Conservation (phyloP, 2,888 invertebrate species). For the Sminthurinus aureus region DNA sequence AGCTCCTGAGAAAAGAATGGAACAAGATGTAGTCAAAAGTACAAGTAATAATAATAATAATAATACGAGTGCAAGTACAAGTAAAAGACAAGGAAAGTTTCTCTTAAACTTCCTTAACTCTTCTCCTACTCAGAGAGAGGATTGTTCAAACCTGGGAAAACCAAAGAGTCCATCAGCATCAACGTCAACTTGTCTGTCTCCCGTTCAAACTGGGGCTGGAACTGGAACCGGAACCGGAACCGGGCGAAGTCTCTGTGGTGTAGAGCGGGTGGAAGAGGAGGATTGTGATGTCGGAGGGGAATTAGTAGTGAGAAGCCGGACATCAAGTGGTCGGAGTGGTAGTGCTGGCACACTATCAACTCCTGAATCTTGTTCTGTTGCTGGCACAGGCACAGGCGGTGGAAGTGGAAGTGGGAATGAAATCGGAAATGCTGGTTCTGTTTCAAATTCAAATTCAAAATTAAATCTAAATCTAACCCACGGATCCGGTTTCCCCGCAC, state of each 20-base stretch:
- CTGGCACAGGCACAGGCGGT: slow-evolving; percentile 39
- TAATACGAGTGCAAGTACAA: no score
- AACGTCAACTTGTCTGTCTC: no score
- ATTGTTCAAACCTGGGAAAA: no score
- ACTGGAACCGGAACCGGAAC: background rate
- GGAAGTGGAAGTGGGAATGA: slow-evolving; percentile 18
- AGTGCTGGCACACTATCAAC: slow-evolving; percentile 47
- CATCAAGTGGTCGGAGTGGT: slow-evolving; percentile 47
- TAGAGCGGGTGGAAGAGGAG: slow-evolving; percentile 49
- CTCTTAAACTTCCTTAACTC: slow-evolving; percentile 7
- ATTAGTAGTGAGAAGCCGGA: slow-evolving; percentile 20
- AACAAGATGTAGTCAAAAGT: no score
- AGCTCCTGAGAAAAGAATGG: no score
- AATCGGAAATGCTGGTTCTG: background rate
- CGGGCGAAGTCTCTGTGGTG: background rate
- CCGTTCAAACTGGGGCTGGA: slow-evolving; percentile 27
- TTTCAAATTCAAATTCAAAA: background rate
- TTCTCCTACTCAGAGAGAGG: slow-evolving; percentile 26
- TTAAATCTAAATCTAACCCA: background rate
- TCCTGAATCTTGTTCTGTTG: slow-evolving; percentile 31
- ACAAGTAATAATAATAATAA: no score
- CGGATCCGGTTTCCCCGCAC: slow-evolving; percentile 30
- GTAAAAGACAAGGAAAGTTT: no score
- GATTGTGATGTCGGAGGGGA: slow-evolving; percentile 38
- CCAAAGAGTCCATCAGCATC: no score